A percentile compares a stretch with the other conserved stretches of the same genome.
Conservation (phyloP, 92 coral and sea anemone species). For the Galaxea fascicularis region DNA sequence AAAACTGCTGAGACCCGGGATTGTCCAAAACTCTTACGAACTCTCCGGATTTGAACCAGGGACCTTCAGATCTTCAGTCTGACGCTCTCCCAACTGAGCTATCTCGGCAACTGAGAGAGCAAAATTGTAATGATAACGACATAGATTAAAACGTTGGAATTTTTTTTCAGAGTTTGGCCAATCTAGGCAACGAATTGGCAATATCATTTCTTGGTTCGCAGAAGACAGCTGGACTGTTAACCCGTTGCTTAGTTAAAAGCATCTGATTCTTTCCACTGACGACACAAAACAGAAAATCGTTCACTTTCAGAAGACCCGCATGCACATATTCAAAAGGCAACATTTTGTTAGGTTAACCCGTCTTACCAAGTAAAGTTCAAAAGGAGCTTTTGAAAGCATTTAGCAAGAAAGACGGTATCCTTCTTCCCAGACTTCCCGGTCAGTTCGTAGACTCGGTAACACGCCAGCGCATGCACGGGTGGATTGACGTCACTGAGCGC, state of each 20-base stretch:
- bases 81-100: slow-evolving; percentile 99
- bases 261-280: too few relatives aligned
- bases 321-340: background rate
- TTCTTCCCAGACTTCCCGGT: slow-evolving; percentile 81
- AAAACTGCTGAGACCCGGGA: slow-evolving; percentile 91
- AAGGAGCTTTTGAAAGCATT: slow-evolving; percentile 91
- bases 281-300: background rate
- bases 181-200: too few relatives aligned
- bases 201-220: too few relatives aligned
- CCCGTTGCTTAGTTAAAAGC: too few relatives aligned
- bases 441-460: slow-evolving; percentile 81
- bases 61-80: slow-evolving; percentile 99
- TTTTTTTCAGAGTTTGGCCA: too few relatives aligned
- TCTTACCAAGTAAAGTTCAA: slow-evolving; percentile 91
- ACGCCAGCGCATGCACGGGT: slow-evolving; percentile 91
- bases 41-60: slow-evolving; percentile 98
- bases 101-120: slow-evolving; percentile 73
- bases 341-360: background rate
- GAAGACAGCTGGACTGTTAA: too few relatives aligned
- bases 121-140: too few relatives aligned
- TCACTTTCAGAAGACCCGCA: background rate
- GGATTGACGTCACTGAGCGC: slow-evolving; percentile 97
- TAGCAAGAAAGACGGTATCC: slow-evolving; percentile 87
- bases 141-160: background rate
- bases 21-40: slow-evolving; percentile 83